Conservation (phyloP, 92 coral and sea anemone species). For the Metridium senile region DNA sequence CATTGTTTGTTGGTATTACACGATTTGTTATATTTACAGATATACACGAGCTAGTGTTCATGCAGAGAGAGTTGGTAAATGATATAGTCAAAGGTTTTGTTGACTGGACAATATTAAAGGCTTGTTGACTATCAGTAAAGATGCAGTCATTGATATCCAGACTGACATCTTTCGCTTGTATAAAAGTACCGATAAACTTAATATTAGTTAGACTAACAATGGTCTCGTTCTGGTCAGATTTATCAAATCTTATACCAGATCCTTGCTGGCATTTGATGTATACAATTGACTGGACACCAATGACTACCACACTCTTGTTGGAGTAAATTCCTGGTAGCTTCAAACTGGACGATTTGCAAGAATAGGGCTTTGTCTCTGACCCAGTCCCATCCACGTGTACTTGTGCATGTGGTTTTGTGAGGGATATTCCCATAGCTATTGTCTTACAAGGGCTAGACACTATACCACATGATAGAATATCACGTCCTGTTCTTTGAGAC, state of each 20-base stretch:
- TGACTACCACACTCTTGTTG: slow-evolving; percentile 3
- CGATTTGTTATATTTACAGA: background rate
- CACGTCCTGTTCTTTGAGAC: slow-evolving; percentile 26
- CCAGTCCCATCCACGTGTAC: slow-evolving; percentile 55
- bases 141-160: background rate
- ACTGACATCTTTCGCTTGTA: background rate
- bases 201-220: background rate
- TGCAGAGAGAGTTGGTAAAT: slow-evolving; percentile 18
- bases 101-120: slow-evolving; percentile 11
- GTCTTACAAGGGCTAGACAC: slow-evolving; percentile 33
- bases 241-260: background rate
- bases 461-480: slow-evolving; percentile 31
- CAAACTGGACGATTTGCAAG: slow-evolving; percentile 17
- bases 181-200: background rate
- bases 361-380: slow-evolving; percentile 27
- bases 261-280: slow-evolving; percentile 16
- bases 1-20: slow-evolving; percentile 20
- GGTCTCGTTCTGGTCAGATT: background rate
- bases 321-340: slow-evolving; percentile 28
- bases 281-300: slow-evolving; percentile 12
- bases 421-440: slow-evolving; percentile 39
- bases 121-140: background rate
- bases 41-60: background rate
- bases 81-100: slow-evolving; percentile 4
- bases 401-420: slow-evolving; percentile 7